Conservation (phyloP, 2,113 vertebrate species). For the Stegastes partitus region DNA sequence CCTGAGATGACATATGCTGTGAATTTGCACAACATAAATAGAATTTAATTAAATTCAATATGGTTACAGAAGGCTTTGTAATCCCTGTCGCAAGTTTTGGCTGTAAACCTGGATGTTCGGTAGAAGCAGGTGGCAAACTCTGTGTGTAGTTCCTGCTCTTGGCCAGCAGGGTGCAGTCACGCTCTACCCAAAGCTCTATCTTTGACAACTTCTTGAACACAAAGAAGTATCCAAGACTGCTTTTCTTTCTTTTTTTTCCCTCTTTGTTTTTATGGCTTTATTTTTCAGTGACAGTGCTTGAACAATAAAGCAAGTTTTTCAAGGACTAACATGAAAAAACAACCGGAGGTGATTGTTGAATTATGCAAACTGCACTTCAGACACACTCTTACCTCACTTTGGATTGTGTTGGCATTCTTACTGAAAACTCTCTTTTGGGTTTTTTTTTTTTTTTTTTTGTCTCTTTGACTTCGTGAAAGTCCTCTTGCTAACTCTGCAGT, state of each 20-base stretch:
- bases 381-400: neutral
- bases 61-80: neutral
- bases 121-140: neutral
- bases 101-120: neutral
- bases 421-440: neutral
- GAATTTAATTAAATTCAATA: too few relatives aligned
- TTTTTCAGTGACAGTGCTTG: slow-evolving; percentile 4
- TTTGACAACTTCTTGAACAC: neutral
- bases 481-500: neutral
- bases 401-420: neutral
- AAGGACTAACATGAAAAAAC: neutral
- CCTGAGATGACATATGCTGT: too few relatives aligned
- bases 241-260: neutral
- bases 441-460: neutral
- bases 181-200: slow-evolving; percentile 38
- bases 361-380: neutral
- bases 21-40: too few relatives aligned
- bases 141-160: neutral
- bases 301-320: neutral
- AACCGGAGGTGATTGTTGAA: neutral
- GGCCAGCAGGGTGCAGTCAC: slow-evolving; percentile 58
- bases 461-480: neutral
- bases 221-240: neutral
- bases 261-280: neutral
- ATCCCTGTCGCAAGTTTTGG: neutral